Evolutionary conservation across 2,797 vertebrate genomes (phyloP).

Genomic region (Myotis myotis): DNA sequence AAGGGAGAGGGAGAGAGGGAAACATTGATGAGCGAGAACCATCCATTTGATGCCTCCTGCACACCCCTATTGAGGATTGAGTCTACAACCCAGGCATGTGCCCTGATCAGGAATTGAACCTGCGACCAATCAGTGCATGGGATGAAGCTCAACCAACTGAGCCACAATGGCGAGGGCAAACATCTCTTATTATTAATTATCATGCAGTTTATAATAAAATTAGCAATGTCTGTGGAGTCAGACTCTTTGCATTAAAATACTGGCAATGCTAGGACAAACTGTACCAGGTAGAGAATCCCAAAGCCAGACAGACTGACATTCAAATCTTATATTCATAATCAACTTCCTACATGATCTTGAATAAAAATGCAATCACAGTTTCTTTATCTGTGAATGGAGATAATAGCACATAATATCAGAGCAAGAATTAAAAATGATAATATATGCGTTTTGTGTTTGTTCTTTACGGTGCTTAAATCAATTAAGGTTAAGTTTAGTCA

Average conservation of each 20-base stretch:
- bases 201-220: neutral
- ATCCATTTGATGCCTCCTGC: too few relatives aligned
- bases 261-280: neutral
- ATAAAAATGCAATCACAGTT: neutral
- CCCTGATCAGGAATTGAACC: too few relatives aligned
- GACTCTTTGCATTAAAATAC: neutral
- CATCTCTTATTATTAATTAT: neutral
- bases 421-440: neutral
- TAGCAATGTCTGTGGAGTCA: neutral
- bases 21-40: too few relatives aligned
- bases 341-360: neutral
- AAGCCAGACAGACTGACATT: neutral
- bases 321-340: neutral
- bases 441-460: neutral
- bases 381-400: neutral
- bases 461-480: neutral
- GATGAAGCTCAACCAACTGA: too few relatives aligned
- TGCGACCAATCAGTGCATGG: too few relatives aligned
- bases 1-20: too few relatives aligned
- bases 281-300: neutral
- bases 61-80: too few relatives aligned
- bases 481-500: neutral
- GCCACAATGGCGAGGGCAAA: neutral
- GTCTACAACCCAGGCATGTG: too few relatives aligned
- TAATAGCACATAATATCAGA: neutral